Conservation (phyloP, 2,888 invertebrate genomes). For the Pandemis cinnamomeana region DNA sequence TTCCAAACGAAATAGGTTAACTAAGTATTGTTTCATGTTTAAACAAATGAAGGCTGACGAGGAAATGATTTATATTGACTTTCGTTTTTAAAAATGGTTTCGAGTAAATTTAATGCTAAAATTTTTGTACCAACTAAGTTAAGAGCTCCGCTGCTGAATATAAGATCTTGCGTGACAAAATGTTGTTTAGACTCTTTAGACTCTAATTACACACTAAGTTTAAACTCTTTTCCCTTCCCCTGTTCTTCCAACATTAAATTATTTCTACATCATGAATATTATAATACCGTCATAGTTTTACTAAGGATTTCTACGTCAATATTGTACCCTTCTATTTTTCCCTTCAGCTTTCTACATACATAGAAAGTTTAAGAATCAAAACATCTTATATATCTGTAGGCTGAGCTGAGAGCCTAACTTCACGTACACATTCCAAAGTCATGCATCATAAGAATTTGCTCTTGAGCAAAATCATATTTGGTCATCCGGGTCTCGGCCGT, state of each 20-base stretch:
- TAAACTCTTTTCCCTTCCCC: background rate
- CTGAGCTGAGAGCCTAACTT: background rate
- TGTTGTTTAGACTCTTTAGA: too few relatives aligned
- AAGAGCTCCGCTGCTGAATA: too few relatives aligned
- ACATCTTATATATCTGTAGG: background rate
- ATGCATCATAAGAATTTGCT: constrained; percentile 24
- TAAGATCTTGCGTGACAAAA: too few relatives aligned
- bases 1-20: background rate
- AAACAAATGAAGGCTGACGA: constrained; percentile 1
- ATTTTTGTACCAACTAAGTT: too few relatives aligned
- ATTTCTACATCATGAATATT: too few relatives aligned
- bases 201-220: background rate
- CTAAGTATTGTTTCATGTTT: constrained; percentile 6
- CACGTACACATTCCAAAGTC: background rate
- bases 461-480: constrained; percentile 33
- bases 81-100: background rate
- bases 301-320: background rate
- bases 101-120: background rate
- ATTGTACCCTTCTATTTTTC: background rate
- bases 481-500: constrained; percentile 37
- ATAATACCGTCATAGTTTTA: too few relatives aligned
- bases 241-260: too few relatives aligned
- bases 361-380: background rate
- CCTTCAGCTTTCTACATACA: background rate
- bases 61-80: background rate